Evolutionary conservation across 1,140 invertebrate species (phyloP).

Genomic region (Cecropterus lyciades): DNA sequence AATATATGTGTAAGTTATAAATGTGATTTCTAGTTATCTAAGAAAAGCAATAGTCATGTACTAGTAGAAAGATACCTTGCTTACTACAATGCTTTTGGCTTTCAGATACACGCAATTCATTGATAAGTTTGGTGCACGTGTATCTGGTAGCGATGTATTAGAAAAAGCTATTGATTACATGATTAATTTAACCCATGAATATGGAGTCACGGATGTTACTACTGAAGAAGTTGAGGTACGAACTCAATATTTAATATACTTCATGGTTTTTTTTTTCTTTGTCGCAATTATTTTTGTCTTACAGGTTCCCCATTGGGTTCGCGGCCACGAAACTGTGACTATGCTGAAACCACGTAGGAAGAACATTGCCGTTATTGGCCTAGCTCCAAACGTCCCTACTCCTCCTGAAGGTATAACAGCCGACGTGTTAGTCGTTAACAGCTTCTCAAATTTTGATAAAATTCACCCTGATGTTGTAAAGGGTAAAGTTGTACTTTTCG

Average conservation of each 20-base stretch:
- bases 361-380: conserved; percentile 86
- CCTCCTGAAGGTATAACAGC: conserved; percentile 87
- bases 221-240: conserved; percentile 62
- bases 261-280: no score
- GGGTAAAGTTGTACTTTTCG: conserved; percentile 92
- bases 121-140: conserved; percentile 89
- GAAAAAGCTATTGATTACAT: conserved; percentile 90
- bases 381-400: conserved; percentile 88
- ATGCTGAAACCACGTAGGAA: conserved; percentile 86
- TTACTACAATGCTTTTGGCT: conserved; percentile 14
- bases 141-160: conserved; percentile 86
- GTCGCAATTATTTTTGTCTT: no score
- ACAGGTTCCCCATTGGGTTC: conserved; percentile 78
- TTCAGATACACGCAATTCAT: conserved; percentile 87
- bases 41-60: no score
- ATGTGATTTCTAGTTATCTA: no score
- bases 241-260: no score
- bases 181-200: conserved; percentile 81
- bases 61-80: no score
- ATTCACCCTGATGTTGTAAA: conserved; percentile 71
- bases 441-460: conserved; percentile 87
- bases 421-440: conserved; percentile 88
- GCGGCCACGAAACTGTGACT: conserved; percentile 86
- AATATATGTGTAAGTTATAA: no score
- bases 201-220: conserved; percentile 49